phyloP scores from a whole-genome alignment of 53 echinoderm and acorn worm genomes.

The Temnopleurus reevesii region DNA sequence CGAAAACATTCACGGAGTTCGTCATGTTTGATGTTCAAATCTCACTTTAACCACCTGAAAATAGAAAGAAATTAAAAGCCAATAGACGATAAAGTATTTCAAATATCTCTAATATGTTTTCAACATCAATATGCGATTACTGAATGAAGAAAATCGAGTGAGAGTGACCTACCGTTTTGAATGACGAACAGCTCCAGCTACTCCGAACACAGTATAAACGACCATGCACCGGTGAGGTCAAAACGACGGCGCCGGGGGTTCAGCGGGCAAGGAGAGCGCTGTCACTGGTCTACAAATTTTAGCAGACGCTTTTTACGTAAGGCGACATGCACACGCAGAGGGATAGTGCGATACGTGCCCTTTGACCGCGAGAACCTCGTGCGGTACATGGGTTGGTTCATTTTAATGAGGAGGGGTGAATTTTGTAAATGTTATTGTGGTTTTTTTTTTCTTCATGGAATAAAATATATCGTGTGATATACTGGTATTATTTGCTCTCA shows the following conservation, averaged over 20 bases:
- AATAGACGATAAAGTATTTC: no score
- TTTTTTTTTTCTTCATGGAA: no score
- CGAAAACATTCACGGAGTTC: neutral
- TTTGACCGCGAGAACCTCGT: conserved; percentile 24
- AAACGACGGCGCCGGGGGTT: neutral
- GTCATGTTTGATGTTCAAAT: conserved; percentile 29
- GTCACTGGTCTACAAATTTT: neutral
- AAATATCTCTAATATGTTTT: no score
- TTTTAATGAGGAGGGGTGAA: neutral
- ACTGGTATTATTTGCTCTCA: no score
- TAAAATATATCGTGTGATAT: no score
- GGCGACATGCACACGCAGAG: neutral
- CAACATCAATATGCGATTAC: neutral
- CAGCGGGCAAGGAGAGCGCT: neutral
- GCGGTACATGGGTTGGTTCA: conserved; percentile 6
- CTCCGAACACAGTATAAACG: neutral
- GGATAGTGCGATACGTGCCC: conserved; percentile 37
- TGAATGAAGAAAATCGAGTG: neutral
- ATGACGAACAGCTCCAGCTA: neutral
- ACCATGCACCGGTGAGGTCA: no score
- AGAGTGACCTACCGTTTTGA: neutral
- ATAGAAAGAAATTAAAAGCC: neutral
- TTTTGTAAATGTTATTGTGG: no score
- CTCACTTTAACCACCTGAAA: neutral
- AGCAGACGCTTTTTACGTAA: conserved; percentile 38